Conservation (phyloP, 1,140 invertebrate genomes). For the Mactra quadrangularis region DNA sequence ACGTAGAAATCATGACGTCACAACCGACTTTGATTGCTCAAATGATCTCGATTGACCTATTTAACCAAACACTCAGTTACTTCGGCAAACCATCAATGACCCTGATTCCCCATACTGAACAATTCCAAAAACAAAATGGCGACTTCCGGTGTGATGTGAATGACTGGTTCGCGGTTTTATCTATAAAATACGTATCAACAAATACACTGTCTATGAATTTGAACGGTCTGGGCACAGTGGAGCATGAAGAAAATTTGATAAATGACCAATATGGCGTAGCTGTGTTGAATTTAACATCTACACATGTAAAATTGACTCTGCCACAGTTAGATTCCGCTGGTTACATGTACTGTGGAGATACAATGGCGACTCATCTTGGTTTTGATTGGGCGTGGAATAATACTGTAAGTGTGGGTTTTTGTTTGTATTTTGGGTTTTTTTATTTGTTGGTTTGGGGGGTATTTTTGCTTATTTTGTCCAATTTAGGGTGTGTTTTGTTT, state of each 20-base stretch:
- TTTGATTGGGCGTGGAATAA: conserved; percentile 2
- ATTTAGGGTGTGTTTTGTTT: no score
- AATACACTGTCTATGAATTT: not conserved
- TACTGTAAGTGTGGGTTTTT: not conserved
- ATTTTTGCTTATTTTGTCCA: no score
- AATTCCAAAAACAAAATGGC: conserved; percentile 5
- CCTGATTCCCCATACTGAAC: conserved; percentile 1
- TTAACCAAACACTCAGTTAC: not conserved
- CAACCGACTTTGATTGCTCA: conserved; percentile 36
- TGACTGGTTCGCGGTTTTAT: not conserved
- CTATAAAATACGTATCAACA: not conserved
- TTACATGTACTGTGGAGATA: conserved; percentile 7
- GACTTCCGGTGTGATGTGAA: not conserved
- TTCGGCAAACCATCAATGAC: conserved; percentile 32
- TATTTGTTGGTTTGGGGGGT: no score
- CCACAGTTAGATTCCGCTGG: not conserved
- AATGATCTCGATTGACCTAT: conserved; percentile 45
- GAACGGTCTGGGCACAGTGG: not conserved
- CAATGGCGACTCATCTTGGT: not conserved
- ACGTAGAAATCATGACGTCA: not conserved
- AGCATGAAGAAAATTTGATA: no score
- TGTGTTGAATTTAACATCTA: not conserved
- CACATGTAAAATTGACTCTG: no score
- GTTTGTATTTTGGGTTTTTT: no score
- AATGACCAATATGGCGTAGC: no score